A percentile compares a stretch with the other conserved stretches of the same genome.
phyloP scores from a whole-genome alignment of 2,113 vertebrate species.

The Opisthocomus hoazin region DNA sequence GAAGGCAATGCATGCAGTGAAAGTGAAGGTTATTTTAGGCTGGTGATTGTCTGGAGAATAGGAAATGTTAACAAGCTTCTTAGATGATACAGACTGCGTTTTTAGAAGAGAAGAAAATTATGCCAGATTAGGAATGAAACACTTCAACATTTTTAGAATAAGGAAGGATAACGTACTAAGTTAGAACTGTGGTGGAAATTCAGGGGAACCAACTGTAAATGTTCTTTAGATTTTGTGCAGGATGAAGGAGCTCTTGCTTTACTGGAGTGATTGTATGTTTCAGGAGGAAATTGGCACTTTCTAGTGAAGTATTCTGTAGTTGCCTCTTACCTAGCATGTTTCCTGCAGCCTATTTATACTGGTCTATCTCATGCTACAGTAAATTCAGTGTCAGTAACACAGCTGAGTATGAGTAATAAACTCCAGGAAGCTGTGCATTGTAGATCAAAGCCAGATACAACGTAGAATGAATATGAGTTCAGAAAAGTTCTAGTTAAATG shows the following conservation, averaged over 20 bases:
- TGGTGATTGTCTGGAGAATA: neutral
- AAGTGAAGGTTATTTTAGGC: slow-evolving; percentile 2
- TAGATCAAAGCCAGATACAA: neutral
- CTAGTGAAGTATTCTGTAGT: neutral
- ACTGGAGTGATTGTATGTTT: neutral
- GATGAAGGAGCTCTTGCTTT: neutral
- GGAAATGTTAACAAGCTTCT: neutral
- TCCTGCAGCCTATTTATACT: neutral
- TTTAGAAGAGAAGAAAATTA: neutral
- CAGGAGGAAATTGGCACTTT: neutral
- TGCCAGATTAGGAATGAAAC: neutral
- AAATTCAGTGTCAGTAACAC: neutral
- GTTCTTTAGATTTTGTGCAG: neutral
- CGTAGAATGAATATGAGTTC: neutral
- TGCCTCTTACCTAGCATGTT: neutral
- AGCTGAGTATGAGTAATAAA: neutral
- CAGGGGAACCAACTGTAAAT: neutral
- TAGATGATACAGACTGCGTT: neutral
- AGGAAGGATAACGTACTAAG: neutral
- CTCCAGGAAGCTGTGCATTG: neutral
- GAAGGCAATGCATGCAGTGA: neutral
- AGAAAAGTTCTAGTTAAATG: neutral
- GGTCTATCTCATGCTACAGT: neutral
- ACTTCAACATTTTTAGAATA: neutral
- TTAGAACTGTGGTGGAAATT: neutral